These are phyloP conservation scores for Sylvia borin DNA, from an alignment of 2,797 vertebrate genomes.

Conservation along the genomic window DNA sequence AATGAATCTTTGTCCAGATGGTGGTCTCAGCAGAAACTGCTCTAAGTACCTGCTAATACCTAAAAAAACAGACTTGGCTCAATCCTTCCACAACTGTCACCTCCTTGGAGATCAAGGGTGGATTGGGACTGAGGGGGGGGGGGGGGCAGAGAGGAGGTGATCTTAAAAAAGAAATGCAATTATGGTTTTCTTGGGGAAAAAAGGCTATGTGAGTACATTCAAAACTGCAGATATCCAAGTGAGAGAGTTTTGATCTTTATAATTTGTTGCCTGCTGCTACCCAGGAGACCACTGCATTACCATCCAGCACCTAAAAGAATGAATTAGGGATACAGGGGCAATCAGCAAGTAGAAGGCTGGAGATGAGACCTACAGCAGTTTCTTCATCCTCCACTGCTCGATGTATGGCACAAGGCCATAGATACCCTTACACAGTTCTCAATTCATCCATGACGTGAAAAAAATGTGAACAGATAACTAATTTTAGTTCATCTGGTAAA, in stretches of 20 bases:
- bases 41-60: conserved; percentile 30
- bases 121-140: fast-evolving
- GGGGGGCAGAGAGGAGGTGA: not conserved
- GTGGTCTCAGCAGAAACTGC: conserved; percentile 6
- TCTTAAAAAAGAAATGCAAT: not conserved
- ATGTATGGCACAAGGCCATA: not conserved
- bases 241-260: not conserved
- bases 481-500: not conserved
- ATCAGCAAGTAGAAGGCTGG: not conserved
- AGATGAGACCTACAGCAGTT: not conserved
- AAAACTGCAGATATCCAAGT: not conserved
- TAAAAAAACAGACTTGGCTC: conserved; percentile 40
- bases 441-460: not conserved
- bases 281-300: not conserved
- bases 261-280: not conserved
- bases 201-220: not conserved
- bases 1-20: conserved; percentile 36
- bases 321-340: not conserved
- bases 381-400: not conserved
- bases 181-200: not conserved
- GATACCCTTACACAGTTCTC: not conserved
- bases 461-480: not conserved
- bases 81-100: conserved; percentile 48
- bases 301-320: not conserved
- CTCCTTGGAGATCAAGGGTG: not conserved